These are phyloP conservation scores for Macroramphosus scolopax DNA, from an alignment of 2,797 vertebrate genomes.

Conservation along the genomic window DNA sequence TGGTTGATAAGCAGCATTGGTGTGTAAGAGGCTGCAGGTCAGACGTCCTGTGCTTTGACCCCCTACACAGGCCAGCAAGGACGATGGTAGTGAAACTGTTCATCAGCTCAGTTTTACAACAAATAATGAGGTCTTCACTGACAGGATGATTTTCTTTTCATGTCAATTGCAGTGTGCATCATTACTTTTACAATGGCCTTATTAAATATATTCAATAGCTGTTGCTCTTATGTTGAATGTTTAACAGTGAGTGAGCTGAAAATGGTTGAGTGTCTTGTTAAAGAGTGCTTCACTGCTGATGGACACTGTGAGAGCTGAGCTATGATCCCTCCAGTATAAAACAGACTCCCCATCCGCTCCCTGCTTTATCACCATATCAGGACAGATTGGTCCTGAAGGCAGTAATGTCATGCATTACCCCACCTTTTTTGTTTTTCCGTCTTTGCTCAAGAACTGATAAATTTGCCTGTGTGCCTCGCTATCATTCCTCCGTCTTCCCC, in stretches of 20 bases:
- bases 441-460: constrained; percentile 7
- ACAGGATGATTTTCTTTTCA: constrained; percentile 6
- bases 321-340: constrained; percentile 27
- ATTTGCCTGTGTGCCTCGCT: constrained; percentile 6
- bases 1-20: too few species aligned
- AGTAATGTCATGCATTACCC: constrained; percentile 13
- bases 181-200: constrained; percentile 24
- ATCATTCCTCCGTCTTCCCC: not conserved
- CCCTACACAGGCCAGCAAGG: not conserved
- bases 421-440: constrained; percentile 10
- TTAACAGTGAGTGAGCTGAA: constrained; percentile 25
- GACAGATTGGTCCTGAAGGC: constrained; percentile 21
- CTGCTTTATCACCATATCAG: constrained; percentile 15
- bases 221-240: constrained; percentile 26
- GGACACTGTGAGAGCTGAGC: constrained; percentile 10
- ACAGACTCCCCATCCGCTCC: constrained; percentile 14
- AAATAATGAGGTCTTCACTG: constrained; percentile 27
- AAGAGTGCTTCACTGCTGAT: constrained; percentile 20
- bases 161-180: constrained; percentile 9
- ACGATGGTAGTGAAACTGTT: constrained; percentile 16
- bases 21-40: too few species aligned
- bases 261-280: constrained; percentile 17
- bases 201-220: constrained; percentile 39
- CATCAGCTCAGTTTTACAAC: constrained; percentile 26
- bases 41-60: too few species aligned